Conservation (phyloP, 2,888 invertebrate genomes). For the Hybos culiciformis region DNA sequence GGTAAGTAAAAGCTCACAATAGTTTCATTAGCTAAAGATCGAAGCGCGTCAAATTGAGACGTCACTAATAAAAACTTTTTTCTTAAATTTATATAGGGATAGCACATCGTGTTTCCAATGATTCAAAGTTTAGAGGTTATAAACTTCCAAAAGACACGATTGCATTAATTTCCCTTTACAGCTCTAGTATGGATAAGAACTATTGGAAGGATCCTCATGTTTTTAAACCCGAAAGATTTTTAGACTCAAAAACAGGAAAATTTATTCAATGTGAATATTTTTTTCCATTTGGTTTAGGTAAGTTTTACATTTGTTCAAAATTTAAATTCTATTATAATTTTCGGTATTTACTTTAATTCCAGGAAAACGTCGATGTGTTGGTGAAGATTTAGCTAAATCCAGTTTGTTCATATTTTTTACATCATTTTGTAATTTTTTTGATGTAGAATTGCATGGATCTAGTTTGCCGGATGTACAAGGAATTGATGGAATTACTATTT, state of each 20-base stretch:
- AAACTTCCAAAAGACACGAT: constrained; percentile 40
- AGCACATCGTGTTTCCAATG: constrained; percentile 28
- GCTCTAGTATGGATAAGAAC: constrained; percentile 39
- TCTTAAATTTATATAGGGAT: too few relatives aligned
- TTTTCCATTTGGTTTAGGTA: constrained; percentile 55
- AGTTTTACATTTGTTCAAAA: constrained; percentile 13
- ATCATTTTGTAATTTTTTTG: constrained; percentile 42
- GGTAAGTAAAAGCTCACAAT: too few relatives aligned
- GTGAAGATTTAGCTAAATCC: constrained; percentile 47
- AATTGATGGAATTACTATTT: constrained; percentile 28
- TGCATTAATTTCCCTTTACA: constrained; percentile 41
- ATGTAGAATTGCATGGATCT: constrained; percentile 24
- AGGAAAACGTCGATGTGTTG: constrained; percentile 42
- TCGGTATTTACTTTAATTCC: constrained; percentile 2
- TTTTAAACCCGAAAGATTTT: constrained; percentile 49
- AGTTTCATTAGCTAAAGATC: too few relatives aligned
- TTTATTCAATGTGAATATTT: constrained; percentile 42
- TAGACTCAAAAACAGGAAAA: constrained; percentile 40
- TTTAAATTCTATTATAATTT: neutral
- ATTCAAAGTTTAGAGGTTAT: constrained; percentile 34
- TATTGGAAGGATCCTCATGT: constrained; percentile 44
- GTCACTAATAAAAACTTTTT: too few relatives aligned
- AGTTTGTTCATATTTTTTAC: constrained; percentile 46
- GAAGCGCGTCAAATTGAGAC: too few relatives aligned
- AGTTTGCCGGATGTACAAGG: constrained; percentile 21